Evolutionary conservation across 2,888 invertebrate genomes (phyloP).

Genomic region (Junonia oenone): DNA sequence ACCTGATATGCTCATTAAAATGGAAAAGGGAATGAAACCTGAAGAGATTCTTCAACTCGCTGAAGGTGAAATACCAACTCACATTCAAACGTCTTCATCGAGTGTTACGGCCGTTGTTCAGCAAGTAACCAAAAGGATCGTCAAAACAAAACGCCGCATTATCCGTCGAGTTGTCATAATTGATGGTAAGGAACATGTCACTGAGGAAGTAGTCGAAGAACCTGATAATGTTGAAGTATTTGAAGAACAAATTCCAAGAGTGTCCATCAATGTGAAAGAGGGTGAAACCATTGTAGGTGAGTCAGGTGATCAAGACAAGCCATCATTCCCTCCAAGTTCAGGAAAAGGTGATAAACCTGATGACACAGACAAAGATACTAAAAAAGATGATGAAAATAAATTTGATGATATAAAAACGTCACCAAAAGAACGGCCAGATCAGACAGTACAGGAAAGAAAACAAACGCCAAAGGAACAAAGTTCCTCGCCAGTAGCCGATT

Average conservation of each 20-base stretch:
- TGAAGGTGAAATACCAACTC: conserved; percentile 57
- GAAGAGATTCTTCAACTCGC: conserved; percentile 65
- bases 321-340: conserved; percentile 28
- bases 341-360: conserved; percentile 21
- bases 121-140: conserved; percentile 88
- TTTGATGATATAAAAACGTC: background rate
- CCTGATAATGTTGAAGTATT: conserved; percentile 87
- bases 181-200: conserved; percentile 90
- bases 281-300: conserved; percentile 62
- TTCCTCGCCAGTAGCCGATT: conserved; percentile 31
- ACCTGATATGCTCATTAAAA: conserved; percentile 79
- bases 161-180: conserved; percentile 87
- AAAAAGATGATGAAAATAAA: conserved; percentile 24
- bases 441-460: background rate
- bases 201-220: conserved; percentile 91
- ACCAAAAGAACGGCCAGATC: background rate
- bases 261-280: conserved; percentile 83
- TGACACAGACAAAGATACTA: conserved; percentile 24
- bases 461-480: background rate
- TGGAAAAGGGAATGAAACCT: conserved; percentile 78
- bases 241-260: conserved; percentile 85
- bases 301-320: conserved; percentile 39
- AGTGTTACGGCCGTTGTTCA: conserved; percentile 89
- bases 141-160: conserved; percentile 86
- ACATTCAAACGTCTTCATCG: conserved; percentile 82